Evolutionary conservation across 92 coral and sea anemone genomes (phyloP).

Genomic region (Phenganax marumi): DNA sequence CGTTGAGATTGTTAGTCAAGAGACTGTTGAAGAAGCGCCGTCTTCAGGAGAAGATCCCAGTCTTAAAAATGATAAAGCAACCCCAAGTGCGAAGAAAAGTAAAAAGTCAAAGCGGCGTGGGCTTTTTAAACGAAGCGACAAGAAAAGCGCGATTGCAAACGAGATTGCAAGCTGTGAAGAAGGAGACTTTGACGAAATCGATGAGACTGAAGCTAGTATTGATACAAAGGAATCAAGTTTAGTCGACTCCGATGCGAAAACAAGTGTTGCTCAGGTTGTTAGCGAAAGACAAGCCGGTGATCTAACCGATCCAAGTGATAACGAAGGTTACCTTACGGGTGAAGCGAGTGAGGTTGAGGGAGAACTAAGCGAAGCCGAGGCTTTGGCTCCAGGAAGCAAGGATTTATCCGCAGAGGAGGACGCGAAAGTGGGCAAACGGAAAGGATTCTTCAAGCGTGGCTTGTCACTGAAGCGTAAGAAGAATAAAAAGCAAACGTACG

Average conservation of each 20-base stretch:
- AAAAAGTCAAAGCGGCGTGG: constrained; percentile 13
- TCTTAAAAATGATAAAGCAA: not conserved
- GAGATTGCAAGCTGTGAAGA: not conserved
- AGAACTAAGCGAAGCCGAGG: constrained; percentile 18
- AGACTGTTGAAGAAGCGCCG: not conserved
- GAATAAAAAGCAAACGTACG: constrained; percentile 18
- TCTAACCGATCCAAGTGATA: constrained; percentile 19
- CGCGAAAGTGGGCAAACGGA: not conserved
- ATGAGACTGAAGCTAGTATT: not conserved
- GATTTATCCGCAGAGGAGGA: not conserved
- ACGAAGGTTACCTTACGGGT: not conserved
- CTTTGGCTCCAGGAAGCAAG: not conserved
- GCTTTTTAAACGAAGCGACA: constrained; percentile 7
- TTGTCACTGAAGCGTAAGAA: constrained; percentile 36
- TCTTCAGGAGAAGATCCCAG: constrained; percentile 13
- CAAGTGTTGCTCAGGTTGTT: constrained; percentile 21
- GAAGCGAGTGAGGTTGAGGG: not conserved
- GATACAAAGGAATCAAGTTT: not conserved
- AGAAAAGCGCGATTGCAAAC: not conserved
- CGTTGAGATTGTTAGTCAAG: not conserved
- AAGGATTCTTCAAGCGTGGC: constrained; percentile 40
- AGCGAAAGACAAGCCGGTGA: constrained; percentile 12
- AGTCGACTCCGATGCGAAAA: not conserved
- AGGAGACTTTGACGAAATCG: not conserved
- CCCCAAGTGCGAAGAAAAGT: not conserved